Base-by-base conservation (phyloP, 2,888 invertebrate genomes). In the Laspeyria flexula region DNA sequence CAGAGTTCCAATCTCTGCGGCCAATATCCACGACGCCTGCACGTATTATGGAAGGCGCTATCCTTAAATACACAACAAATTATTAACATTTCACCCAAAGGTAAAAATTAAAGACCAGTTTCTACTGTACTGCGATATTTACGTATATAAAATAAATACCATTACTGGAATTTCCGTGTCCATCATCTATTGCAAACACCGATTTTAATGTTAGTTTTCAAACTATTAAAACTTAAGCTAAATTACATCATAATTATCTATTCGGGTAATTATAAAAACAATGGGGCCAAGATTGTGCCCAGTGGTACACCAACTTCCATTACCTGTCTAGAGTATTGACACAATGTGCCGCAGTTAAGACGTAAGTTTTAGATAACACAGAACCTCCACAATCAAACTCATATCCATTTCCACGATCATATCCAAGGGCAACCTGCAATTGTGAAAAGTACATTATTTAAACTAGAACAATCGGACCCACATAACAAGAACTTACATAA, bases 271-370 rank as follows among this genome's bases (percentile, higher is more conserved):
- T n/a, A n/a, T n/a, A n/a, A n/a, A n/a, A n/a, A n/a, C n/a, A 18
- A 3, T 3, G 18, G 18, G 2, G 3, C 18, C 18, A 18, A 18
- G 2, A 18, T 2, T 18, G 18, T 3, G 3, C 18, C 18, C 18
- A 6, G 4, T 34, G n/a, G 7, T 16, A 16, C n/a, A 1, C 4
- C 12, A n/a, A n/a, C n/a, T n/a, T 31, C 1, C 11, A 1, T 25
- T 79, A 90, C 91, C 72, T 67, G 16, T 87, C 86, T 12, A 83
- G 56, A 3, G 81, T 90, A 38, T 83, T 83, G 5, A 91, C 73
- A 56, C 92, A 92, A 56, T 92, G 91, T 0, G 90, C 90, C 0
- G 92, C 92, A 2, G 88, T 89, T n/a, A 92, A 49, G 1, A 90
- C 81, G 37, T 71, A 91, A 1, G 55, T 65, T 0, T 65, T 65